These are phyloP conservation scores for Agonopterix alstromeriana DNA, from an alignment of 2,888 invertebrate genomes.

Conservation along the genomic window DNA sequence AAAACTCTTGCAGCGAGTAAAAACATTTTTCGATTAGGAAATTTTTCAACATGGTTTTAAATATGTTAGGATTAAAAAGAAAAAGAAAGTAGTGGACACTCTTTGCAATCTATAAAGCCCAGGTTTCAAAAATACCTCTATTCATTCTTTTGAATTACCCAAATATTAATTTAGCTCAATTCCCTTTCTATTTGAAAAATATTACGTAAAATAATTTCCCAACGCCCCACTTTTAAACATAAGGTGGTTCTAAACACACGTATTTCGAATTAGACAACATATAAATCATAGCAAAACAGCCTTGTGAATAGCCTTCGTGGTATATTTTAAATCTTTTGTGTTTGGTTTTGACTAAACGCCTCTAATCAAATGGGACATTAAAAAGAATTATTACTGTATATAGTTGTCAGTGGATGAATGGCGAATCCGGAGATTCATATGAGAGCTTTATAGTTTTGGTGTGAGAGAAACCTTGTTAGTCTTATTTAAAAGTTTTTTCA, in stretches of 20 bases:
- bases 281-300: conserved; percentile 67
- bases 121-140: too few species aligned
- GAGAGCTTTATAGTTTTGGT: conserved; percentile 19
- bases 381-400: conserved; percentile 67
- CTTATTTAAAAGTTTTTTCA: not conserved
- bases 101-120: too few species aligned
- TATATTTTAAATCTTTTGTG: conserved; percentile 57
- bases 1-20: too few species aligned
- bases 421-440: conserved; percentile 45
- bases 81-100: too few species aligned
- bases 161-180: too few species aligned
- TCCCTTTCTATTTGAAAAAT: not conserved
- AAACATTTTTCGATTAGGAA: too few species aligned
- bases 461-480: conserved; percentile 15
- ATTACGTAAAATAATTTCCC: conserved; percentile 6
- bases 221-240: conserved; percentile 1
- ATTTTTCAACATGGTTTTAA: too few species aligned
- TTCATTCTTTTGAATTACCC: too few species aligned
- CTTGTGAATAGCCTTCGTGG: conserved; percentile 62
- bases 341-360: conserved; percentile 44
- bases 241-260: conserved; percentile 39
- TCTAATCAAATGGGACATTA: conserved; percentile 70
- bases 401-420: conserved; percentile 62
- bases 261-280: conserved; percentile 58
- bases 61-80: too few species aligned